Evolutionary conservation across 2,797 vertebrate species (phyloP), one percentile per base, ranked within the genome.

Genomic region (Tenualosa thibaudeaui): DNA sequence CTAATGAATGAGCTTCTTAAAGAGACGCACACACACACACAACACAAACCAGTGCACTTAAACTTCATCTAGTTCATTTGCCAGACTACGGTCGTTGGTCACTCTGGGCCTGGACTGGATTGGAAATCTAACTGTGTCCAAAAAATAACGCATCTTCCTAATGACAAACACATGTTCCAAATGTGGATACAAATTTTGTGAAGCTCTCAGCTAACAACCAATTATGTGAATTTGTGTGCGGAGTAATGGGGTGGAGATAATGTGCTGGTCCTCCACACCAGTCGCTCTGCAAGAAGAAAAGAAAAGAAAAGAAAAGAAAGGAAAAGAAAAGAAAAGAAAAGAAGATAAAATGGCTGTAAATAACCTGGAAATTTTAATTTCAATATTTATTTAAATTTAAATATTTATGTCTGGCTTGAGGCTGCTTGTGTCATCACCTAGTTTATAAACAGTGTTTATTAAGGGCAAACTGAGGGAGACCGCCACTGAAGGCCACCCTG

Each of bases 391-490:
- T 31, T 31, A 31, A 31, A 31, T 31, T 31, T 31, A 1, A 31
- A 31, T 31, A 1, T 31, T 31, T 46, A 17, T 4, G 15, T 78
- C 37, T 19, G 43, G 40, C 37, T 78, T 78, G 17, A 78, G 71
- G 71, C 37, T 46, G 40, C 71, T 43, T 6, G 71, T 19, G 37
- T 49, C 7, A 49, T 49, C 4, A 49, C 4, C 71, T 46, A 26
- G 26, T 78, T 78, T 46, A 78, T 46, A 78, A 78, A 78, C 71
- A 78, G 37, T 5, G 40, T 10, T 19, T 46, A 78, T 78, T 78
- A 78, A 78, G 71, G 71, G 17, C 37, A 43, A 78, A 78, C 43
- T 1, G 19, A 43, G 4, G 31, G 40, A 75, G 31, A 3, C 15
- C 15, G 15, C 22, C 71, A 78, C 71, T 9, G 71, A 6, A 22